These are phyloP conservation scores for Drosophila multiciliata DNA, from an alignment of 2,888 invertebrate species.

Conservation along the genomic window DNA sequence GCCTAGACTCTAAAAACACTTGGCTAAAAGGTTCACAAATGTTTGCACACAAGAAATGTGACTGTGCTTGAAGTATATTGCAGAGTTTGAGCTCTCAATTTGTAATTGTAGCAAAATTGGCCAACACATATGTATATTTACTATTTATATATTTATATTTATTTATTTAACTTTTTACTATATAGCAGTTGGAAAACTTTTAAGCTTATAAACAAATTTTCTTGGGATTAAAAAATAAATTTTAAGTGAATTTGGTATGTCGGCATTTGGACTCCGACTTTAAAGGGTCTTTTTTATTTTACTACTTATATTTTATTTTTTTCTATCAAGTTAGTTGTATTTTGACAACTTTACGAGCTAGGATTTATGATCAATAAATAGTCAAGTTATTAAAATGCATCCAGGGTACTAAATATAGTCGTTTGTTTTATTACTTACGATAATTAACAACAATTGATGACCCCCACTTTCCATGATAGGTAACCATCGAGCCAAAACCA, in stretches of 20 bases:
- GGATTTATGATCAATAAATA: conserved; percentile 5
- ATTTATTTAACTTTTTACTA: not conserved
- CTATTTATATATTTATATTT: not conserved
- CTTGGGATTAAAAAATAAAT: not conserved
- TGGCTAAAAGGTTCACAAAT: conserved; percentile 25
- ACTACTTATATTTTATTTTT: not conserved
- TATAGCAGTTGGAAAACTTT: not conserved
- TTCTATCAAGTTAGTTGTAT: not conserved
- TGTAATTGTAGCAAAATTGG: not conserved
- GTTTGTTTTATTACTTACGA: not conserved
- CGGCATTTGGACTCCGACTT: not conserved
- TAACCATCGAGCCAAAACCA: conserved; percentile 37
- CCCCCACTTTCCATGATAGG: conserved; percentile 49
- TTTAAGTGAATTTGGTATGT: not conserved
- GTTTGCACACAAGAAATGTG: conserved; percentile 25
- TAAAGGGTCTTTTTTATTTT: not conserved
- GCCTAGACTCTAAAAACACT: conserved; percentile 14
- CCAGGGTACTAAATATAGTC: not conserved
- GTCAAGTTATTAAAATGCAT: conserved; percentile 1
- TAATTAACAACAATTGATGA: conserved; percentile 12
- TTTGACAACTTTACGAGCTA: not conserved
- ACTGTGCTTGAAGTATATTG: conserved; percentile 5
- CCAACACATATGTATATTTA: not conserved
- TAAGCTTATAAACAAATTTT: not conserved
- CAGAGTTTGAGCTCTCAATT: not conserved